A percentile compares a stretch with the other conserved stretches of the same genome.
Evolutionary conservation across 2,797 vertebrate genomes (phyloP).

Genomic region (Neoniphon sammara): DNA sequence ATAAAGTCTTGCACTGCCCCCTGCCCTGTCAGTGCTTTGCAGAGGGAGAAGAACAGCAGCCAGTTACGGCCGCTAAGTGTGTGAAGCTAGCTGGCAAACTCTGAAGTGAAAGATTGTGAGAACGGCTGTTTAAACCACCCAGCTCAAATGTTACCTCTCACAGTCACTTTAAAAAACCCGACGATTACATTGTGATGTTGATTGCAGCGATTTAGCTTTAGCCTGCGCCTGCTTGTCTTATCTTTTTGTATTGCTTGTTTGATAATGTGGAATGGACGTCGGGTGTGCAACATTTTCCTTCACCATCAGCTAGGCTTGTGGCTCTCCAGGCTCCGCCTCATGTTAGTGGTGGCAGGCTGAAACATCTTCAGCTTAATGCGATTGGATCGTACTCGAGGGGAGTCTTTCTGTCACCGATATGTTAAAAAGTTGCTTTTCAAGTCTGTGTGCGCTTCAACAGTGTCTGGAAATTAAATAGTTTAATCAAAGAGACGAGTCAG

Average conservation of each 20-base stretch:
- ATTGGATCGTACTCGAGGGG: neutral
- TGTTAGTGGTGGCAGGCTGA: slow-evolving; percentile 44
- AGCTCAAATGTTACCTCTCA: neutral
- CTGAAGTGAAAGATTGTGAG: slow-evolving; percentile 48
- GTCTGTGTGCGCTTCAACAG: slow-evolving; percentile 31
- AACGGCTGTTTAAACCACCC: slow-evolving; percentile 6
- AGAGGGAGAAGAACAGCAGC: slow-evolving; percentile 73
- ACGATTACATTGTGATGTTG: neutral
- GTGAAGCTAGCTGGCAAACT: slow-evolving; percentile 59
- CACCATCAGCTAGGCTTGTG: slow-evolving; percentile 54
- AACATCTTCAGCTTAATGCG: slow-evolving; percentile 37
- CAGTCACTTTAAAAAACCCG: slow-evolving; percentile 12
- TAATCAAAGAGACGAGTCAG: slow-evolving; percentile 51
- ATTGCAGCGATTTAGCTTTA: slow-evolving; percentile 8
- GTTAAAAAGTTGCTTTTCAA: neutral
- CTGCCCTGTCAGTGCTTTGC: slow-evolving; percentile 82
- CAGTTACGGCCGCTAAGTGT: slow-evolving; percentile 43
- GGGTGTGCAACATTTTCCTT: slow-evolving; percentile 74
- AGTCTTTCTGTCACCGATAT: slow-evolving; percentile 1
- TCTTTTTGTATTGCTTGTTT: slow-evolving; percentile 53
- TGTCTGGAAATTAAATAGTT: slow-evolving; percentile 54
- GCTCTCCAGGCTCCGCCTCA: slow-evolving; percentile 58
- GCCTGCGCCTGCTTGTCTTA: slow-evolving; percentile 3
- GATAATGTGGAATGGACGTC: slow-evolving; percentile 79
- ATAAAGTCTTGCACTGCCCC: slow-evolving; percentile 74